Evolutionary conservation across 2,888 invertebrate species (phyloP).

Genomic region (Tetranychus piercei): DNA sequence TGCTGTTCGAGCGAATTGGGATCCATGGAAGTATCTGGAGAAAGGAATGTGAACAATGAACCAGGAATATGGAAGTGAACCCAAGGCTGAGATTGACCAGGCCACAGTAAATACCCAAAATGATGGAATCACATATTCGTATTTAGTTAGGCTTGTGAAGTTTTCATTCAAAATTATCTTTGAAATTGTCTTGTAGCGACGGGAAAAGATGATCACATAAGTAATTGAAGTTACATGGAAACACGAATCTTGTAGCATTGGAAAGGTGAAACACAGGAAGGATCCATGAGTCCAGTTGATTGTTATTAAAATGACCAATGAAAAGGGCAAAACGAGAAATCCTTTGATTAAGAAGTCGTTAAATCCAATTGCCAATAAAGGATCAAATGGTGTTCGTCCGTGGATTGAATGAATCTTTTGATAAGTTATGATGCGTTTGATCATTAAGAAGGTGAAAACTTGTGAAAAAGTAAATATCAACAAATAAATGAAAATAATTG

Average conservation of each 20-base stretch:
- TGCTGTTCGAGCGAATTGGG: slow-evolving; percentile 41
- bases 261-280: slow-evolving; percentile 49
- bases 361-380: background rate
- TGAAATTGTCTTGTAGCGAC: slow-evolving; percentile 38
- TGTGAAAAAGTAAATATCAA: slow-evolving; percentile 42
- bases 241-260: slow-evolving; percentile 55
- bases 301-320: slow-evolving; percentile 46
- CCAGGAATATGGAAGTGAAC: slow-evolving; percentile 52
- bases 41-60: slow-evolving; percentile 52
- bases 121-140: background rate
- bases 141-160: background rate
- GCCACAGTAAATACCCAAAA: background rate
- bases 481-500: slow-evolving; percentile 46
- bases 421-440: slow-evolving; percentile 32
- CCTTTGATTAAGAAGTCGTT: slow-evolving; percentile 39
- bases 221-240: slow-evolving; percentile 51
- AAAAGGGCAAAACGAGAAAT: slow-evolving; percentile 47
- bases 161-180: background rate
- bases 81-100: slow-evolving; percentile 34
- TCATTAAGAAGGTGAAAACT: slow-evolving; percentile 42
- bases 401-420: background rate
- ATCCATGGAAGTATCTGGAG: slow-evolving; percentile 36
- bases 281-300: slow-evolving; percentile 55
- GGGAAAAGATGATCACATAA: slow-evolving; percentile 47
- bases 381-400: background rate